Percentiles rank a stretch among this genome's conserved stretches.
Evolutionary conservation across 2,113 vertebrate species (phyloP).

Genomic region (Macquaria ambigua): DNA sequence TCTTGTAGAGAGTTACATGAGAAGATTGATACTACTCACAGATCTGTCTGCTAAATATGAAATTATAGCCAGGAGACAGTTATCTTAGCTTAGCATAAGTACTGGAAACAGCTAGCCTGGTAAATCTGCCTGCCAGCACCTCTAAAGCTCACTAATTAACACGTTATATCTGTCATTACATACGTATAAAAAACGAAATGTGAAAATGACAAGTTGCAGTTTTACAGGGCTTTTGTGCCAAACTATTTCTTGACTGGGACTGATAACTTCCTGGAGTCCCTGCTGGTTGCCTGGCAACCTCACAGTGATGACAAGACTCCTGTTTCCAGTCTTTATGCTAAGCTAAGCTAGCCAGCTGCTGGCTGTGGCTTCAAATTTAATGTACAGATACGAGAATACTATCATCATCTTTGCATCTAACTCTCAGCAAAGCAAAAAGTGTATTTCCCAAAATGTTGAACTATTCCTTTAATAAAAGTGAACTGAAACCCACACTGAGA

Average conservation of each 20-base stretch:
- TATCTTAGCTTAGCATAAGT: not conserved
- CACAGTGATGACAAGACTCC: conserved; percentile 8
- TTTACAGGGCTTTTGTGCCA: not conserved
- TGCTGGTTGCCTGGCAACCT: conserved; percentile 28
- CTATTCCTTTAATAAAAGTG: conserved; percentile 31
- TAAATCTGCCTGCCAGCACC: not conserved
- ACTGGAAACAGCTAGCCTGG: not conserved
- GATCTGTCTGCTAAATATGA: not conserved
- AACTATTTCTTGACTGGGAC: not conserved
- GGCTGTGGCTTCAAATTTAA: not conserved
- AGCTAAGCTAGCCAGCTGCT: not conserved
- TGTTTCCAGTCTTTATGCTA: conserved; percentile 1
- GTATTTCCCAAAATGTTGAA: not conserved
- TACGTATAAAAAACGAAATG: not conserved
- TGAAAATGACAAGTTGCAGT: conserved; percentile 16
- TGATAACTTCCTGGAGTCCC: not conserved
- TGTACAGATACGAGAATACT: not conserved
- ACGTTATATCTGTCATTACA: not conserved
- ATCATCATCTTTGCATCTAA: not conserved
- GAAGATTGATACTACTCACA: not conserved
- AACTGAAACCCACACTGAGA: conserved; percentile 9
- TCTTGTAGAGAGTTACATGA: not conserved
- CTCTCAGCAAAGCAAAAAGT: not conserved
- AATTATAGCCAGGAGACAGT: not conserved
- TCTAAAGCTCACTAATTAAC: conserved; percentile 4